Evolutionary conservation across 1,140 invertebrate genomes (phyloP).

Genomic region (Trachymyrmex cornetzi): DNA sequence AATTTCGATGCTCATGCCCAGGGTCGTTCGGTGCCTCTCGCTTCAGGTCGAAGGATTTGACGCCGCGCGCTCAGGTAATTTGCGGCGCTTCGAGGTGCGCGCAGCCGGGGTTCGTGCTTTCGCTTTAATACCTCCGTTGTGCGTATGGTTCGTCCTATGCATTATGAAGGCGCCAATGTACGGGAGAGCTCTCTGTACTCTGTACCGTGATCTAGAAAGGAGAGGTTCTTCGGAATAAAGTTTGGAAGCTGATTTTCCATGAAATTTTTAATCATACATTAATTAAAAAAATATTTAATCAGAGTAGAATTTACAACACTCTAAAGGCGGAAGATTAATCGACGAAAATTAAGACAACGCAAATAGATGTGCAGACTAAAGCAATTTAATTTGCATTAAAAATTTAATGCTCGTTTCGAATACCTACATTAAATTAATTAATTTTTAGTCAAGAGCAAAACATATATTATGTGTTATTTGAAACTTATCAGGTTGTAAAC

Average conservation of each 20-base stretch:
- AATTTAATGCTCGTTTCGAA: not conserved
- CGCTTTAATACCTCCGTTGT: conserved; percentile 52
- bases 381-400: not conserved
- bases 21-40: not conserved
- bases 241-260: not conserved
- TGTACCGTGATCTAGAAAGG: not conserved
- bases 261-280: conserved; percentile 12
- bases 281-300: not conserved
- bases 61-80: conserved; percentile 45
- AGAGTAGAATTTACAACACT: not conserved
- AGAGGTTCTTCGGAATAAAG: not conserved
- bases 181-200: not conserved
- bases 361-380: not conserved
- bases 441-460: not conserved
- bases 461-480: not conserved
- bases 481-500: not conserved
- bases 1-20: conserved; percentile 30
- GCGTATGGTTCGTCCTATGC: conserved; percentile 15
- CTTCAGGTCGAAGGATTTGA: conserved; percentile 35
- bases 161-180: conserved; percentile 37
- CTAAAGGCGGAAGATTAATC: not conserved
- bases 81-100: conserved; percentile 63
- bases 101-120: conserved; percentile 55
- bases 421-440: not conserved
- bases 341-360: not conserved